Base-by-base conservation (phyloP, 2,888 invertebrate genomes). In the Sarcophaga subvicina region DNA sequence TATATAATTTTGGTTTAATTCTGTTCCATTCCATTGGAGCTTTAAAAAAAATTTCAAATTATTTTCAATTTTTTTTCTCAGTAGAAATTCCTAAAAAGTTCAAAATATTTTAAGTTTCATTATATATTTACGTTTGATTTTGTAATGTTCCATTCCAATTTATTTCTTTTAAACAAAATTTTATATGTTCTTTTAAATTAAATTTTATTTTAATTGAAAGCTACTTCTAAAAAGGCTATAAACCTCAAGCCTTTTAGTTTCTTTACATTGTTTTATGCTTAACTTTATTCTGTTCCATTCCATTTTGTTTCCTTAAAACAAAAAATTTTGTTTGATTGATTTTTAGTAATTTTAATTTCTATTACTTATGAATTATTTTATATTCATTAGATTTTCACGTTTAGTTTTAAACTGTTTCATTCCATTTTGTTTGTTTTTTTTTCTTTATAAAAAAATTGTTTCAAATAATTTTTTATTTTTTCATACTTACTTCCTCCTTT, bases 401-500 rank as follows among this genome's bases (percentile, higher is more conserved):
- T 37, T n/a, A n/a, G 0, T 45, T n/a, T 45, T 10, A 45, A 11
- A 67, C 5, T 45, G n/a, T 20, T 37, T 10, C 37, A 14, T 69
- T 69, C 49, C 14, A 20, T 37, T n/a, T 27, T 10, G 12, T 69
- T 71, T 59, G 0, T 45, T n/a, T 45, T n/a, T 54, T 5, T 69
- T 71, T 59, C 25, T n/a, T 45, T 45, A 62, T 37, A 17, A 70
- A 4, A 63, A 14, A n/a, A 25, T 27, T 37, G 1, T 64, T 25
- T 27, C 12, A 14, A 20, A 59, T 22, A 11, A 62, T 77, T 22
- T 67, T 69, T 47, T 22, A 20, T 22, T 0, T 47, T 78, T 17
- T 22, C 22, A 64, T 83, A 83, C 82, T 83, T 72, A 77, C 82
- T 76, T 83, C 25, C 54, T 54, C 54, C 54, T 54, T 54, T 77